These are phyloP conservation scores for Drosophila tani DNA, from an alignment of 1,140 invertebrate species.

Conservation along the genomic window DNA sequence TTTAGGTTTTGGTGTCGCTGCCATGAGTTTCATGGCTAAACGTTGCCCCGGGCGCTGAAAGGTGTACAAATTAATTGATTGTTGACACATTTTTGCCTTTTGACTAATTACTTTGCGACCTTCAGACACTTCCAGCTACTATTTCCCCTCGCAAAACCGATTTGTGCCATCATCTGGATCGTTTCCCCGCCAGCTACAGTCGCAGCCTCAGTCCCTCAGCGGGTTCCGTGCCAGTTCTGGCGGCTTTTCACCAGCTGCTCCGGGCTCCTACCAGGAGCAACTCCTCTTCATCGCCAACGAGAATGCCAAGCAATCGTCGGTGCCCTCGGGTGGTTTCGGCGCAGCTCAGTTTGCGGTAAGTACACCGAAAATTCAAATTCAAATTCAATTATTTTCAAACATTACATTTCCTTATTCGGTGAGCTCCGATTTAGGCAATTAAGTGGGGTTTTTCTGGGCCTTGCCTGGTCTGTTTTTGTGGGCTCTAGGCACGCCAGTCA, in stretches of 20 bases:
- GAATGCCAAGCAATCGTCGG: conserved; percentile 53
- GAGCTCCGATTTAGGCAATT: conserved; percentile 53
- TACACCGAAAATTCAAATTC: conserved; percentile 29
- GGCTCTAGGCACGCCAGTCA: conserved; percentile 53
- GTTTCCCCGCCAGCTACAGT: conserved; percentile 62
- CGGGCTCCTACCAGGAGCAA: conserved; percentile 82
- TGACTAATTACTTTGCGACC: conserved; percentile 44
- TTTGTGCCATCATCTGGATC: conserved; percentile 78
- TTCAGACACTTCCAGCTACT: conserved; percentile 78
- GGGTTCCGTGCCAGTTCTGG: conserved; percentile 42
- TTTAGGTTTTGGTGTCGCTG: conserved; percentile 32
- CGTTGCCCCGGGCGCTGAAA: conserved; percentile 45
- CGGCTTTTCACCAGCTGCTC: conserved; percentile 59
- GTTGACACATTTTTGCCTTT: conserved; percentile 51
- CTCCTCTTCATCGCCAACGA: conserved; percentile 79
- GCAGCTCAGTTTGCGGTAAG: conserved; percentile 78
- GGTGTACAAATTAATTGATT: conserved; percentile 63
- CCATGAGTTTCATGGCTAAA: conserved; percentile 59
- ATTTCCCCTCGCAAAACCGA: conserved; percentile 79
- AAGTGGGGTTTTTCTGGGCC: conserved; percentile 41
- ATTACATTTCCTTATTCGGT: conserved; percentile 54
- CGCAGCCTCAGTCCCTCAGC: conserved; percentile 29
- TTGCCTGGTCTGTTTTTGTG: conserved; percentile 26
- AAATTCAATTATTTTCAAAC: conserved; percentile 48
- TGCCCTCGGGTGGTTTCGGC: conserved; percentile 52